phyloP scores from a whole-genome alignment of 1,140 invertebrate genomes.

The Trichoplusia ni region DNA sequence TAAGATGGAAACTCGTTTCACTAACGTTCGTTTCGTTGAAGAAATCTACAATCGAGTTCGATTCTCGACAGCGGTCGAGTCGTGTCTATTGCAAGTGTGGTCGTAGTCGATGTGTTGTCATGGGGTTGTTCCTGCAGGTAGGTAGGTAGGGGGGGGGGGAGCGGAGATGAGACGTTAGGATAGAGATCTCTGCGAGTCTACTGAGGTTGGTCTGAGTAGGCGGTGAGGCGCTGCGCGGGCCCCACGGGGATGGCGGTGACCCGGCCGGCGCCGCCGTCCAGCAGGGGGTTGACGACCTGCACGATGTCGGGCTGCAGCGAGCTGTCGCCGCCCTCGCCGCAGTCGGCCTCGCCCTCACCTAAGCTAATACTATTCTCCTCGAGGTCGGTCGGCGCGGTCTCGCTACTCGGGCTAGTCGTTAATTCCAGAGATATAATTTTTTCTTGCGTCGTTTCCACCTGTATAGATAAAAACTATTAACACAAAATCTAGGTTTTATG shows the following conservation, averaged over 20 bases:
- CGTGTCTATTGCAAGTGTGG: constrained; percentile 29
- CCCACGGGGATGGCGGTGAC: constrained; percentile 78
- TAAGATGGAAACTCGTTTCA: constrained; percentile 65
- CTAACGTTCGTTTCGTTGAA: constrained; percentile 68
- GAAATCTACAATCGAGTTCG: constrained; percentile 73
- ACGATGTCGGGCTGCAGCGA: constrained; percentile 79
- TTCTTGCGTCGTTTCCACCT: constrained; percentile 94
- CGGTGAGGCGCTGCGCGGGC: constrained; percentile 61
- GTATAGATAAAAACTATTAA: constrained; percentile 24
- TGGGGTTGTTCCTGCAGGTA: constrained; percentile 32
- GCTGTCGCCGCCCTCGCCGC: constrained; percentile 72
- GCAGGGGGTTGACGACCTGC: constrained; percentile 77
- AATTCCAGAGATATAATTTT: constrained; percentile 94
- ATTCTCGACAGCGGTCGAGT: constrained; percentile 40
- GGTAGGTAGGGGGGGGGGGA: constrained; percentile 2
- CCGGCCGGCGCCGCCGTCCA: constrained; percentile 72
- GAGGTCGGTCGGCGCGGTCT: constrained; percentile 81
- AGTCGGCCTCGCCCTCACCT: constrained; percentile 63
- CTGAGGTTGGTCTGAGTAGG: constrained; percentile 56
- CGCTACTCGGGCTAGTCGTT: constrained; percentile 83
- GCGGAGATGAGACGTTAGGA: constrained; percentile 20
- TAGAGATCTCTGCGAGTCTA: constrained; percentile 27
- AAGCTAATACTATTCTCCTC: constrained; percentile 74
- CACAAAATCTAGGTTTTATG: not conserved
- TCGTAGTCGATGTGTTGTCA: constrained; percentile 40